phyloP scores from a whole-genome alignment of 37 sponge, comb jelly and placozoan genomes.

The Tethya wilhelma region DNA sequence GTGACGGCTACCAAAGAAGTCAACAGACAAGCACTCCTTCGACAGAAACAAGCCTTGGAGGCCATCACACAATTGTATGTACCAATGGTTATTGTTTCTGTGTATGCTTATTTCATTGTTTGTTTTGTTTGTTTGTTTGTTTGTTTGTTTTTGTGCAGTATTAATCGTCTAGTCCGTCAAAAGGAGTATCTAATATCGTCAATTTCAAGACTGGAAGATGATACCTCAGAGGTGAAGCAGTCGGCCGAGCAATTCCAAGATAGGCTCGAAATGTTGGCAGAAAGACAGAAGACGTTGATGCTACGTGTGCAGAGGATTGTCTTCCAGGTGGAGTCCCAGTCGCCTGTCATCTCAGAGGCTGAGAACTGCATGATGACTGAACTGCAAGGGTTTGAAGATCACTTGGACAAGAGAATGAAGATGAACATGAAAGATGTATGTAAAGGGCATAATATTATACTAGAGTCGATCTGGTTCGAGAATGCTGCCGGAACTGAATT shows the following conservation, averaged over 20 bases:
- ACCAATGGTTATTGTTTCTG: background rate
- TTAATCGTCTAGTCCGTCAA: background rate
- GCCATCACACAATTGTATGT: constrained; percentile 12
- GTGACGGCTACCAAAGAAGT: background rate
- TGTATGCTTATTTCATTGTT: too few species aligned
- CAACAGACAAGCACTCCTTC: background rate
- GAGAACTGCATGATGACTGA: constrained; percentile 49
- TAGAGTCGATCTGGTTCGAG: background rate
- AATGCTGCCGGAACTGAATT: too few species aligned
- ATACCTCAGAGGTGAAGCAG: background rate
- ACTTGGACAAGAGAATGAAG: constrained; percentile 15
- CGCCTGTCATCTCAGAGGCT: constrained; percentile 61
- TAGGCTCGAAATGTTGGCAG: background rate
- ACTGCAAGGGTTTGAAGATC: constrained; percentile 9
- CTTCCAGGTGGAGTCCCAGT: constrained; percentile 15
- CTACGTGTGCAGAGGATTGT: constrained; percentile 30
- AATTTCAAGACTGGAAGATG: constrained; percentile 11
- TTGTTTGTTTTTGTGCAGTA: too few species aligned
- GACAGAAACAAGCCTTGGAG: constrained; percentile 24
- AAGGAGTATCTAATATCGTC: constrained; percentile 29
- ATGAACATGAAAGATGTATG: too few species aligned
- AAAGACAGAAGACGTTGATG: background rate
- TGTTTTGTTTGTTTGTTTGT: too few species aligned
- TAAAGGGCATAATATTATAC: too few species aligned
- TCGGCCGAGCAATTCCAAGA: constrained; percentile 1